Conservation (phyloP, 2,888 invertebrate genomes). For the Crossocerus cetratus region DNA sequence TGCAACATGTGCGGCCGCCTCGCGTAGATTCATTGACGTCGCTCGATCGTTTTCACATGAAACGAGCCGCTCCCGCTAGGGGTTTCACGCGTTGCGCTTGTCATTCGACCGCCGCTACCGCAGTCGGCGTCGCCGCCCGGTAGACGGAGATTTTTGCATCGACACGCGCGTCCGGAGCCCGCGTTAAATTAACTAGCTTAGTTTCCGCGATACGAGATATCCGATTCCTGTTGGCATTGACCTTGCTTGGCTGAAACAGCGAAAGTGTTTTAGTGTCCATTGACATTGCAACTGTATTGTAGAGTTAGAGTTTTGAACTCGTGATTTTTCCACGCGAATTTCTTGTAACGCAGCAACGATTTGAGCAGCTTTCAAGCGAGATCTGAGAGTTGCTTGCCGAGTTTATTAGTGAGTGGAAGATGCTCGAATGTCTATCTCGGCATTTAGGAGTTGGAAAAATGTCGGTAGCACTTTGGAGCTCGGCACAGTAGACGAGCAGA, state of each 20-base stretch:
- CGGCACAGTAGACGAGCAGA: neutral
- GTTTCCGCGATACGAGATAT: constrained; percentile 46
- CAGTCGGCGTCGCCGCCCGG: no score
- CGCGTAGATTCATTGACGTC: constrained; percentile 30
- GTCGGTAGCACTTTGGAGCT: no score
- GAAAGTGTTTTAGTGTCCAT: neutral
- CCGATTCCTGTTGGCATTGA: constrained; percentile 4
- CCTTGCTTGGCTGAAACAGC: neutral
- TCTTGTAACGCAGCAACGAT: neutral
- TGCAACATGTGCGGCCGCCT: neutral
- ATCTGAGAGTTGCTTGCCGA: no score
- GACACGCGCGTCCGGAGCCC: constrained; percentile 22
- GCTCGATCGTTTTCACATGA: constrained; percentile 53
- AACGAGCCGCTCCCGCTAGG: constrained; percentile 48
- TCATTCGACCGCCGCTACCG: constrained; percentile 40
- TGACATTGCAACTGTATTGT: no score
- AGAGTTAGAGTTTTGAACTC: no score
- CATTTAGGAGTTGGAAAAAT: no score
- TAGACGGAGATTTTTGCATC: constrained; percentile 36
- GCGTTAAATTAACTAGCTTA: constrained; percentile 50
- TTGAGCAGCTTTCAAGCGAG: no score
- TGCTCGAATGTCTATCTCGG: no score
- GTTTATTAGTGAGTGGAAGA: no score
- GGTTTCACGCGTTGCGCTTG: constrained; percentile 25
- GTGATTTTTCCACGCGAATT: neutral